These are phyloP conservation scores for Vireo griseus DNA, from an alignment of 2,797 vertebrate genomes.

Conservation along the genomic window DNA sequence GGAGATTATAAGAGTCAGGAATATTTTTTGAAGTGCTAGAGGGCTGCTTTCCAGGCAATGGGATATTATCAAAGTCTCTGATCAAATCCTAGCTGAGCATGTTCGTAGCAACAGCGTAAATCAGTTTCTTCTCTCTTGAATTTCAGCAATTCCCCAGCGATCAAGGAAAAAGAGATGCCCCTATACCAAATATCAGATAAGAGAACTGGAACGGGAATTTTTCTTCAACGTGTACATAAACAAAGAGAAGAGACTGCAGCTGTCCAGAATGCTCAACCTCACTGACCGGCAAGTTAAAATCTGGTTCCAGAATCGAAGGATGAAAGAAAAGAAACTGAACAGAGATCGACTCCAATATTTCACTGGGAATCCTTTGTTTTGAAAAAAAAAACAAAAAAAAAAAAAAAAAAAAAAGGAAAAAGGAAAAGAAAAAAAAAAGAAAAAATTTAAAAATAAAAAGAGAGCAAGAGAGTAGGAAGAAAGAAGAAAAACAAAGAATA, in stretches of 20 bases:
- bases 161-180: conserved; percentile 97
- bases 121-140: conserved; percentile 52
- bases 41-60: background rate
- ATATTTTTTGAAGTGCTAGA: background rate
- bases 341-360: conserved; percentile 97
- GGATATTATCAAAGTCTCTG: background rate
- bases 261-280: conserved; percentile 96
- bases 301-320: conserved; percentile 98
- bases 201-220: conserved; percentile 99
- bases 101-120: background rate
- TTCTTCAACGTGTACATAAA: conserved; percentile 99
- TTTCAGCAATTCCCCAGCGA: conserved; percentile 84
- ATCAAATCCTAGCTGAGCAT: background rate
- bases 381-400: conserved; percentile 29
- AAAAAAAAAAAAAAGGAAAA: rapidly evolving
- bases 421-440: rapidly evolving
- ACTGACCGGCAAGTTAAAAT: conserved; percentile 99
- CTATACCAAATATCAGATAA: conserved; percentile 97
- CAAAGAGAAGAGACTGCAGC: conserved; percentile 97
- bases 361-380: conserved; percentile 97
- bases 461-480: background rate
- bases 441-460: background rate
- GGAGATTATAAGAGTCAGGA: background rate
- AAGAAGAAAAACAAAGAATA: background rate
- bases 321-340: conserved; percentile 99